A percentile compares a stretch with the other conserved stretches of the same genome.
These are phyloP conservation scores for Miichthys miiuy DNA, from an alignment of 2,797 vertebrate species.

Conservation along the genomic window DNA sequence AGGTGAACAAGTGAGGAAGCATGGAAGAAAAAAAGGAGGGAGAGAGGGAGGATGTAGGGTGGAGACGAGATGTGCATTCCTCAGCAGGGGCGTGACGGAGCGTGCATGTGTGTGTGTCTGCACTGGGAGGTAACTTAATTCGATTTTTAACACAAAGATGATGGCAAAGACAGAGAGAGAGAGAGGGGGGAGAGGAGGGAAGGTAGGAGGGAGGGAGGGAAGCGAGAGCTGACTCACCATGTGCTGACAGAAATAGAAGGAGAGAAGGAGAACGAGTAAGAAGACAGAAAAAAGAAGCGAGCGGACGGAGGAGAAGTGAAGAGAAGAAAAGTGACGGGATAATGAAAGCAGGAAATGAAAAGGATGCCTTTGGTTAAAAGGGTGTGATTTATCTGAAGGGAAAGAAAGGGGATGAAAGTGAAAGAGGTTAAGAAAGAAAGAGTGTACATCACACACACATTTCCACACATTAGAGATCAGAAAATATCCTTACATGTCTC, in stretches of 20 bases:
- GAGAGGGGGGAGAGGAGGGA: conserved; percentile 18
- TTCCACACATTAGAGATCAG: conserved; percentile 27
- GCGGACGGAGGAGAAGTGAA: conserved; percentile 29
- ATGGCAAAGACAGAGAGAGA: conserved; percentile 40
- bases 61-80: conserved; percentile 66
- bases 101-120: conserved; percentile 14
- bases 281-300: conserved; percentile 17
- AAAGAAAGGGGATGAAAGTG: conserved; percentile 36
- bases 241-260: conserved; percentile 68
- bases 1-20: conserved; percentile 50
- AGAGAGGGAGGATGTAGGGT: conserved; percentile 39
- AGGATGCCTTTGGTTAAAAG: conserved; percentile 49
- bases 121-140: conserved; percentile 64
- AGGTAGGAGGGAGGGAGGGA: conserved; percentile 23
- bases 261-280: conserved; percentile 54
- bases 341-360: conserved; percentile 49
- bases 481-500: conserved; percentile 50
- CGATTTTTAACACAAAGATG: conserved; percentile 53
- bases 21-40: conserved; percentile 33
- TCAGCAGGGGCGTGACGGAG: conserved; percentile 59
- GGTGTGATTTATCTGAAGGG: conserved; percentile 39
- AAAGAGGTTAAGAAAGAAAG: conserved; percentile 9
- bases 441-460: not conserved
- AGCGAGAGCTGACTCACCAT: conserved; percentile 70
- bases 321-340: conserved; percentile 44